Evolutionary conservation across 1,140 invertebrate genomes (phyloP), one percentile per base, ranked within the genome.

Genomic region (Drosophila arizonae): DNA sequence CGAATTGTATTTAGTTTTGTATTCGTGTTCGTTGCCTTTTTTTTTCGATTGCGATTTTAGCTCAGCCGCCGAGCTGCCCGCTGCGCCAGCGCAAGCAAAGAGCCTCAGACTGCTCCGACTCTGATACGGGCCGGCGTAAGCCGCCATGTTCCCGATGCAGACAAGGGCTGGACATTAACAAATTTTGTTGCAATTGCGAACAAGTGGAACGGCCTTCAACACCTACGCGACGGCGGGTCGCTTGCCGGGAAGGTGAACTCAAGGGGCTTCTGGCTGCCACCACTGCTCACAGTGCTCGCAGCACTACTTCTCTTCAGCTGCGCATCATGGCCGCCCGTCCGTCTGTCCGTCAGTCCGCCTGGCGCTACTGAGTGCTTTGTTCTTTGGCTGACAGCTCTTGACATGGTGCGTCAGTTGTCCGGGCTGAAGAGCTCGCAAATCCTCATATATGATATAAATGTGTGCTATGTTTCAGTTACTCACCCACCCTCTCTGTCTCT

Each of bases 301-400:
- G 21, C 21, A 48, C 17, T 33, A 8, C 24, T 33, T 17, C 48
- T 3, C 26, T 17, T 15, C 41, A 61, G 36, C 50, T 28, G 45
- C 46, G 52, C 60, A 82, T 79, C 55, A 84, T 82, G 79, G 70
- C 79, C 62, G 79, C 64, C 63, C 26, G 51, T 45, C 9, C 24
- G 24, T 4, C 11, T 33, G 33, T 15, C 51, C 9, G 24, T 8
- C 39, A 6, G 55, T 30, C 54, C 62, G 50, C n/a, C 24, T 33
- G 65, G 65, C 71, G 74, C 69, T 68, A 79, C 76, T 77, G 76
- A 84, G 73, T 76, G 66, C 76, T 77, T 70, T 72, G 80, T 80
- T 77, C 78, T 80, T 70, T 58, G 56, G 41, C 80, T 81, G 81
- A 85, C 81, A 84, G 80, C 80, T 79, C 76, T 72, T 77, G 76